Conservation (phyloP, 2,113 vertebrate genomes). For the Hydropotes inermis region DNA sequence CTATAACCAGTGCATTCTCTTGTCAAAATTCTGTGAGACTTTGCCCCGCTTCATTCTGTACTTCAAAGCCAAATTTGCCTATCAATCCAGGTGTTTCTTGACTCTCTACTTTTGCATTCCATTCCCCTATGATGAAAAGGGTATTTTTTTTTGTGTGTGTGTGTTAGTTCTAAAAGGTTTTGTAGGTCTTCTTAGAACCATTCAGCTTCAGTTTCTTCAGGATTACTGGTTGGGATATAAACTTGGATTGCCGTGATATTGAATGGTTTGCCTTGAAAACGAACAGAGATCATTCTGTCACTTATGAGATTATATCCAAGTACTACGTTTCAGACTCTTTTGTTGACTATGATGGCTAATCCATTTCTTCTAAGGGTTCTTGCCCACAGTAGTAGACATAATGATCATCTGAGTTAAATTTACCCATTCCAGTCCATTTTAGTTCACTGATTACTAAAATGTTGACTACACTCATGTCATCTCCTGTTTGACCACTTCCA, state of each 20-base stretch:
- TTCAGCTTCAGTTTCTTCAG: neutral
- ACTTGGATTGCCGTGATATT: accelerated
- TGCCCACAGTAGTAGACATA: neutral
- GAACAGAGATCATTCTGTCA: neutral
- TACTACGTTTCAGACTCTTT: neutral
- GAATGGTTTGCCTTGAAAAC: neutral
- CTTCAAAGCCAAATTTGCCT: neutral
- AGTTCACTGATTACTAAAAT: neutral
- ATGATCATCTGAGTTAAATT: neutral
- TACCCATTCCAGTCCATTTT: neutral
- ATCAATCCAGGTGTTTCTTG: neutral
- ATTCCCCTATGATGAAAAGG: neutral
- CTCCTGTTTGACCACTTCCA: neutral
- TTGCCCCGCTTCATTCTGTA: neutral
- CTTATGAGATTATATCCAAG: neutral
- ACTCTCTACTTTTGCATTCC: neutral
- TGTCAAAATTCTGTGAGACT: neutral
- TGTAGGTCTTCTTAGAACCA: neutral
- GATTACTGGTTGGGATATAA: neutral
- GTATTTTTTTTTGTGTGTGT: too few species aligned
- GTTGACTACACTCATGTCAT: neutral
- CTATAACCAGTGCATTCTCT: neutral
- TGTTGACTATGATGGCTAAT: neutral
- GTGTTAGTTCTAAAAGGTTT: neutral
- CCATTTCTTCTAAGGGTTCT: neutral